Evolutionary conservation across 2,888 invertebrate species (phyloP).

Genomic region (Lordiphosa andalusiaca): DNA sequence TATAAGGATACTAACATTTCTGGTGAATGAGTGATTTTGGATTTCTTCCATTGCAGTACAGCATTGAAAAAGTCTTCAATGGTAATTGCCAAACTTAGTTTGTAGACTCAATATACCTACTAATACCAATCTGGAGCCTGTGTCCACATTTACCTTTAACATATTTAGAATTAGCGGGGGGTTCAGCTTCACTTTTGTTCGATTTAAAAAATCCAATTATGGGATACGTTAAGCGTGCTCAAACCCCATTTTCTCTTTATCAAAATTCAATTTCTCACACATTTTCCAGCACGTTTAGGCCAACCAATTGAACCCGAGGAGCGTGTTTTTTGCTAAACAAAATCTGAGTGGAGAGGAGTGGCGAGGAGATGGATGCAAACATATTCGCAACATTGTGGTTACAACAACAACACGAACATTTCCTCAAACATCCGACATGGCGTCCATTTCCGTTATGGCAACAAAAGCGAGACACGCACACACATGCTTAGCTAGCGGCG

Average conservation of each 20-base stretch:
- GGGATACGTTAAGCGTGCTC: neutral
- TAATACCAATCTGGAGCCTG: no score
- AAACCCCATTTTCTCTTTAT: neutral
- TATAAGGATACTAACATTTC: no score
- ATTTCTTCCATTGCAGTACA: no score
- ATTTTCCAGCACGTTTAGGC: neutral
- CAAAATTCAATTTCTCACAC: neutral
- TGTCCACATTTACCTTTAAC: no score
- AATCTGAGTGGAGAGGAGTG: constrained; percentile 29
- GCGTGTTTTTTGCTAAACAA: neutral
- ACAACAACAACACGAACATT: constrained; percentile 67
- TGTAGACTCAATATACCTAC: no score
- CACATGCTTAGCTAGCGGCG: constrained; percentile 19
- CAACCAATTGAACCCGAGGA: constrained; percentile 1
- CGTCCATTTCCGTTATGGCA: constrained; percentile 75
- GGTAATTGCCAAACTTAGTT: no score
- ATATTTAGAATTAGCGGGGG: no score
- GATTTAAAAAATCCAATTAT: no score
- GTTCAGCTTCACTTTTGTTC: no score
- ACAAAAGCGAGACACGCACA: constrained; percentile 39
- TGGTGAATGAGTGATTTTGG: no score
- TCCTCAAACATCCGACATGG: constrained; percentile 69
- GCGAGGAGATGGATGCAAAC: constrained; percentile 42
- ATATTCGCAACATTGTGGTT: constrained; percentile 57
- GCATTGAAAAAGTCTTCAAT: fast-evolving